phyloP scores from a whole-genome alignment of 2,888 invertebrate species.

The Acanthosepion esculentum region DNA sequence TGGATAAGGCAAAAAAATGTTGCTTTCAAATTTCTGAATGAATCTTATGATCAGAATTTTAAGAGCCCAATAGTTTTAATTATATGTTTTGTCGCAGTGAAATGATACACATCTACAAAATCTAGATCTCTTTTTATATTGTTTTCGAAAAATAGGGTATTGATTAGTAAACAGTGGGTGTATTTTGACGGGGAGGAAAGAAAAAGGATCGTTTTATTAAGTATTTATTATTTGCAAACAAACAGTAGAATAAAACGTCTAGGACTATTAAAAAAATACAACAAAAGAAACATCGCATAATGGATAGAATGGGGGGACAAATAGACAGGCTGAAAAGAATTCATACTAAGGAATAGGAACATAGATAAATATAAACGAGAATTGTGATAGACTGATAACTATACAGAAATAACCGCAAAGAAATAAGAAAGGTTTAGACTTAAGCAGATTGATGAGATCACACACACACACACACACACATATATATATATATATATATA shows the following conservation, averaged over 20 bases:
- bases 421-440: too few relatives aligned
- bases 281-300: not conserved
- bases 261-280: not conserved
- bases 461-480: too few relatives aligned
- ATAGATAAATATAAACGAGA: too few relatives aligned
- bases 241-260: not conserved
- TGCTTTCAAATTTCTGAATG: not conserved
- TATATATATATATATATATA: too few relatives aligned
- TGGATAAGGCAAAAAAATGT: not conserved
- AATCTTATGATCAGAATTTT: not conserved
- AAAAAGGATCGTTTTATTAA: not conserved
- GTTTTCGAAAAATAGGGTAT: not conserved
- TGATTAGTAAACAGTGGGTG: not conserved
- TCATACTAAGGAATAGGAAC: too few relatives aligned
- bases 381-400: too few relatives aligned
- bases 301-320: not conserved
- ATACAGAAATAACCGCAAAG: too few relatives aligned
- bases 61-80: not conserved
- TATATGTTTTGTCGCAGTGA: not conserved
- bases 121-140: not conserved
- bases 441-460: too few relatives aligned
- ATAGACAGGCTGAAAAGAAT: not conserved
- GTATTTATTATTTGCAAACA: not conserved
- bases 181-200: not conserved
- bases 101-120: not conserved